These are phyloP conservation scores for Ochropacha duplaris DNA, from an alignment of 2,888 invertebrate species.

Conservation along the genomic window DNA sequence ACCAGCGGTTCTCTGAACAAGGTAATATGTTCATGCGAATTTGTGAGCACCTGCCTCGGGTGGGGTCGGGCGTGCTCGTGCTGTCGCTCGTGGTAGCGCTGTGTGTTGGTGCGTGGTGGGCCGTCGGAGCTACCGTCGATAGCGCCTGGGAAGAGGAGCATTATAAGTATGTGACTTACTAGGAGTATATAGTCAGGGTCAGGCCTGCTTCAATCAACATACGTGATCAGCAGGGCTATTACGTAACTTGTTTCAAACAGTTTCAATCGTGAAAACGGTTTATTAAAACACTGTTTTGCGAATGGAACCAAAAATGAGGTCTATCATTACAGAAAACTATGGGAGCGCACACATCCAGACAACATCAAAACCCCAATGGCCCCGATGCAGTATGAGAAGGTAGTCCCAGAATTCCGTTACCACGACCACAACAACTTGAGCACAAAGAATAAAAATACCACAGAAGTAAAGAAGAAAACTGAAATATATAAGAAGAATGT, in stretches of 20 bases:
- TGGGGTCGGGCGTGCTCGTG: slow-evolving; percentile 63
- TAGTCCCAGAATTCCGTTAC: slow-evolving; percentile 66
- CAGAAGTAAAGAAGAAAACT: slow-evolving; percentile 47
- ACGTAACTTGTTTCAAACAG: too few species aligned
- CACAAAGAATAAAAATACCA: slow-evolving; percentile 70
- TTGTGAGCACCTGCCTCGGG: slow-evolving; percentile 53
- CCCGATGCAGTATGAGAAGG: slow-evolving; percentile 69
- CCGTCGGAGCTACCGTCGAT: slow-evolving; percentile 67
- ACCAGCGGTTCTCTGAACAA: slow-evolving; percentile 65
- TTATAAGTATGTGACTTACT: too few species aligned
- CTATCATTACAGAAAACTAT: slow-evolving; percentile 58
- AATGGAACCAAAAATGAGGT: not conserved
- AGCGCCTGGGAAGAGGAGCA: slow-evolving; percentile 45
- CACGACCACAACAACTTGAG: slow-evolving; percentile 80
- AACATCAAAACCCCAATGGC: slow-evolving; percentile 61
- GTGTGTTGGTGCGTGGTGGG: slow-evolving; percentile 72
- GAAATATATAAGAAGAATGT: slow-evolving; percentile 54
- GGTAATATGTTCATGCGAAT: slow-evolving; percentile 47
- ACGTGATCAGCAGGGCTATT: too few species aligned
- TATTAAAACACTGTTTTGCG: too few species aligned
- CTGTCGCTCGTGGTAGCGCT: slow-evolving; percentile 60
- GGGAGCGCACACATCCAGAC: slow-evolving; percentile 76
- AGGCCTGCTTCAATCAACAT: too few species aligned
- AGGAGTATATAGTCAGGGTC: too few species aligned
- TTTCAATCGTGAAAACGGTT: too few species aligned